These are phyloP conservation scores for Opisthograptis luteolata DNA, from an alignment of 2,888 invertebrate species.

Conservation along the genomic window DNA sequence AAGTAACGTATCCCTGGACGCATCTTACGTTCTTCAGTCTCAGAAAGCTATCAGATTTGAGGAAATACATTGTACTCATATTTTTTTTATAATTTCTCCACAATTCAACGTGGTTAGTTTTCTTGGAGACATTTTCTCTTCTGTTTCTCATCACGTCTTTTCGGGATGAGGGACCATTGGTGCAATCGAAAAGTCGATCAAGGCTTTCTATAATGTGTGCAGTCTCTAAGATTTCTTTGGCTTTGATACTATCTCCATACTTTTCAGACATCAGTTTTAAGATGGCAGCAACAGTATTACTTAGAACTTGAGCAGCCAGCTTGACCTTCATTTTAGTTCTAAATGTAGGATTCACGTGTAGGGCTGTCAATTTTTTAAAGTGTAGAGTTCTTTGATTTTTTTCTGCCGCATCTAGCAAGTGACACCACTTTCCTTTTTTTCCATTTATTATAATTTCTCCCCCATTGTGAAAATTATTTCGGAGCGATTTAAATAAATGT, in stretches of 20 bases:
- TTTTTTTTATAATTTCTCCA: not conserved
- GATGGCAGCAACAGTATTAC: conserved; percentile 6
- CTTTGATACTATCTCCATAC: no score
- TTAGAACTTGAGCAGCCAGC: conserved; percentile 4
- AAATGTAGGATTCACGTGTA: conserved; percentile 8
- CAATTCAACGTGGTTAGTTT: not conserved
- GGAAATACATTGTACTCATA: no score
- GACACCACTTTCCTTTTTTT: conserved; percentile 25
- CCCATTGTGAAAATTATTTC: conserved; percentile 14
- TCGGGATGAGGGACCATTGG: not conserved
- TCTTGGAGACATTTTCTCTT: not conserved
- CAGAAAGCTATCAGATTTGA: no score
- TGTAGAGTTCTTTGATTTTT: conserved; percentile 19
- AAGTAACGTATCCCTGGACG: no score
- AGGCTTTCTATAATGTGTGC: not conserved
- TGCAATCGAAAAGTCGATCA: not conserved
- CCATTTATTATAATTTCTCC: conserved; percentile 16
- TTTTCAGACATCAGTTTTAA: conserved; percentile 1
- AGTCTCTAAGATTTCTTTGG: not conserved
- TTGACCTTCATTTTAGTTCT: conserved; percentile 12
- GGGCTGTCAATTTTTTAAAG: conserved; percentile 25
- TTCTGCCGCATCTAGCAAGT: conserved; percentile 24
- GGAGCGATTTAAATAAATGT: conserved; percentile 23
- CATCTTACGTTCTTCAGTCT: no score
- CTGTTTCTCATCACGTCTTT: not conserved